These are phyloP conservation scores for Argyrosomus regius DNA, from an alignment of 2,797 vertebrate species.

Conservation along the genomic window DNA sequence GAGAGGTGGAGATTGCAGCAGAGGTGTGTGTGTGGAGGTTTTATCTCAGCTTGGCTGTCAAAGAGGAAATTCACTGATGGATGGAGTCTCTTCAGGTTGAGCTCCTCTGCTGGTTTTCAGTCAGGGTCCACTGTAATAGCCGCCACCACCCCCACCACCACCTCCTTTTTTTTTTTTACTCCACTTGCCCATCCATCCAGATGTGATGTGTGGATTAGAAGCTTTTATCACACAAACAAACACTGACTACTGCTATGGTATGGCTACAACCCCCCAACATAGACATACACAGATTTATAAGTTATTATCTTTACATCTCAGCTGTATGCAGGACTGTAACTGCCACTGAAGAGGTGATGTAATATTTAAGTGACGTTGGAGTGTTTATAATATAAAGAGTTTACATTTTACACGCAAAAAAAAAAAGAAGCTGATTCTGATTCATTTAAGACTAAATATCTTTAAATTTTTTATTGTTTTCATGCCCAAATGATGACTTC, in stretches of 20 bases:
- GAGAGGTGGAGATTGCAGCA: slow-evolving; percentile 18
- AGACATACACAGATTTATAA: slow-evolving; percentile 27
- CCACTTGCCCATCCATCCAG: slow-evolving; percentile 71
- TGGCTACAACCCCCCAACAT: slow-evolving; percentile 36
- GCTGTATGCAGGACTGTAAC: neutral
- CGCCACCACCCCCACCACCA: slow-evolving; percentile 8
- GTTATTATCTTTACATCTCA: slow-evolving; percentile 37
- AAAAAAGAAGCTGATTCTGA: neutral
- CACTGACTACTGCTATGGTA: slow-evolving; percentile 43
- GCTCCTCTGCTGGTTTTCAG: slow-evolving; percentile 61
- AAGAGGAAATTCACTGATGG: slow-evolving; percentile 63
- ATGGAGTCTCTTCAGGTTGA: slow-evolving; percentile 57
- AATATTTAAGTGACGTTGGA: too few species aligned
- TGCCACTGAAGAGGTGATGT: neutral
- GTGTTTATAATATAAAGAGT: neutral
- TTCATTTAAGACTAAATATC: neutral
- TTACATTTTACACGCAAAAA: neutral
- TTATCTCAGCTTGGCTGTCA: slow-evolving; percentile 38
- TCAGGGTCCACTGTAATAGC: slow-evolving; percentile 50
- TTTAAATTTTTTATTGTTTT: too few species aligned
- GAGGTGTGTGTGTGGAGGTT: slow-evolving; percentile 22
- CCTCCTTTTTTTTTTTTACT: slow-evolving; percentile 22
- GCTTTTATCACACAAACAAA: slow-evolving; percentile 69
- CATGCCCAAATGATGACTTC: too few species aligned
- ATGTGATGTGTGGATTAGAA: slow-evolving; percentile 82